Evolutionary conservation across 2,888 invertebrate species (phyloP), one percentile per base, ranked within the genome.

Genomic region (Troilus luridus): DNA sequence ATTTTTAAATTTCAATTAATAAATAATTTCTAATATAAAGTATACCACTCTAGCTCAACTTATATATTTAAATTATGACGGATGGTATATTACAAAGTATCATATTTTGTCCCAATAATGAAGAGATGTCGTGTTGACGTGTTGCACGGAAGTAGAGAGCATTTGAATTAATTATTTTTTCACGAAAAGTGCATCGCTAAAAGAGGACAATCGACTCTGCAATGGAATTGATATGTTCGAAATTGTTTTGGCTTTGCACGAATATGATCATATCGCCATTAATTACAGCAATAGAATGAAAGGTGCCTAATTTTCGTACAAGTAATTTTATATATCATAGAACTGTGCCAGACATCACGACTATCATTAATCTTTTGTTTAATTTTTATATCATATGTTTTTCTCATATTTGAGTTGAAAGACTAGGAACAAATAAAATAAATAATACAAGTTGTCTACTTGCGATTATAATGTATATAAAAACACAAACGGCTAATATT

Each of bases 41-140:
- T 77, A 41, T 67, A 1, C 27, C 19, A 77, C 9, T 14, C 17
- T 19, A 77, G 41, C 72, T 5, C 9, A 17, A 77, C 27, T n/a
- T 5, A 17, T 77, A 77, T 17, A 77, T 77, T 41, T 77, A 77
- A 41, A 41, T 77, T 77, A 41, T 41, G 72, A 41, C 72, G 9
- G 72, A 77, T 41, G 27, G 0, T 17, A 41, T 77, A 77, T 77
- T 77, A 41, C 27, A 17, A 77, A 5, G 24, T 41, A 27, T 12
- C 72, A 41, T 77, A 77, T 77, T 77, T 77, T 41, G 72, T 77
- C 72, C 11, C 17, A 77, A 77, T 77, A 77, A 77, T 77, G 72
- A 77, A 77, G 41, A 77, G 72, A 41, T 77, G 72, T 11, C 72
- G 72, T 77, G 72, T 77, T 77, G 6, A 77, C 72, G 72, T 77